Evolutionary conservation across 2,113 vertebrate genomes (phyloP).

Genomic region (Ctenodactylus gundi): DNA sequence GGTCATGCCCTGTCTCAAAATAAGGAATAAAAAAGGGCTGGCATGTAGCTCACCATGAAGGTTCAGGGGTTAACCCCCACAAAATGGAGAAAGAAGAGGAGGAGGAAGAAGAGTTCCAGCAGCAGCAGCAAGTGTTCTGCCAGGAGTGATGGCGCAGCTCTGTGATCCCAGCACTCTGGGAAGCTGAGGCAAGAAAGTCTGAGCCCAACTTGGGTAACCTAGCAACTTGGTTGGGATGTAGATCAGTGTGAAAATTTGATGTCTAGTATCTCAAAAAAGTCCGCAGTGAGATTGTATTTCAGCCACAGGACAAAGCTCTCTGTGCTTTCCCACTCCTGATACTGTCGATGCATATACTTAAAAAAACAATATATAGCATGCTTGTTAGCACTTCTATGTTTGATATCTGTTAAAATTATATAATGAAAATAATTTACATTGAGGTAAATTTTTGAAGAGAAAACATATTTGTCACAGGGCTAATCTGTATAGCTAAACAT

Average conservation of each 20-base stretch:
- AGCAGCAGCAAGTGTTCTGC: too few relatives aligned
- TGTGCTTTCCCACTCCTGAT: background rate
- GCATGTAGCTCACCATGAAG: background rate
- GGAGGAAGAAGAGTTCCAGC: too few relatives aligned
- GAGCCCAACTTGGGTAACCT: background rate
- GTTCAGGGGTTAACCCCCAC: background rate
- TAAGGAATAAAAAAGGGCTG: background rate
- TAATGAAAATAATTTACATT: background rate
- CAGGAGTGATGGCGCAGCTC: background rate
- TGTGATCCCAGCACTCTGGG: background rate
- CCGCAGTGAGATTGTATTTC: background rate
- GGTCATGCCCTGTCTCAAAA: background rate
- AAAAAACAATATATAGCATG: background rate
- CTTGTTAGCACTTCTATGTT: background rate
- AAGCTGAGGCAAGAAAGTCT: background rate
- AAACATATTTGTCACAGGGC: background rate
- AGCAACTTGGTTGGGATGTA: background rate
- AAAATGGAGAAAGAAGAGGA: too few relatives aligned
- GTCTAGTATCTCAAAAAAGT: background rate
- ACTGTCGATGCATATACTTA: background rate
- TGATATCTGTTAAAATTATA: background rate
- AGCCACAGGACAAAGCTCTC: background rate
- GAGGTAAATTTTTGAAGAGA: background rate
- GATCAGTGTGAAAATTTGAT: background rate
- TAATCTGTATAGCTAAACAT: background rate